Conservation (phyloP, 2,113 vertebrate species). For the Acrocephalus arundinaceus region DNA sequence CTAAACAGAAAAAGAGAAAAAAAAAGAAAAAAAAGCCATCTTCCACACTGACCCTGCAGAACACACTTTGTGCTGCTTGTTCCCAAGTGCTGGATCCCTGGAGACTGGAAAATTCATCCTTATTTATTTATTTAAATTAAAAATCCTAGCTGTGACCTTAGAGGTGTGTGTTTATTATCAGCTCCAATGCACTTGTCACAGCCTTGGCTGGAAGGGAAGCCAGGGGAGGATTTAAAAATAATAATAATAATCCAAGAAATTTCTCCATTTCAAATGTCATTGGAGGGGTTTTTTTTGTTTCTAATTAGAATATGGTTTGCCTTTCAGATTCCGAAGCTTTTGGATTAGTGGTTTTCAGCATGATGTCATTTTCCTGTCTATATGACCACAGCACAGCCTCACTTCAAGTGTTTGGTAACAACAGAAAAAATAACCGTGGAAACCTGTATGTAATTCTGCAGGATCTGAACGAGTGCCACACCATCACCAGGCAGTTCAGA, state of each 20-base stretch:
- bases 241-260: constrained; percentile 49
- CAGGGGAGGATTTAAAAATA: constrained; percentile 51
- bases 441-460: constrained; percentile 37
- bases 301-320: constrained; percentile 67
- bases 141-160: constrained; percentile 68
- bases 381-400: constrained; percentile 67
- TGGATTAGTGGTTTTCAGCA: constrained; percentile 71
- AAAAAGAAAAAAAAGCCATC: neutral
- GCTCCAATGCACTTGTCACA: constrained; percentile 75
- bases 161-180: constrained; percentile 76
- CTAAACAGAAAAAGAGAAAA: neutral
- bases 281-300: constrained; percentile 32
- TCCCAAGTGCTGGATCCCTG: constrained; percentile 38
- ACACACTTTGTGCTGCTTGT: neutral
- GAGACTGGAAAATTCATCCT: constrained; percentile 59
- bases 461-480: constrained; percentile 55
- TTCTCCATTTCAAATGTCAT: constrained; percentile 51
- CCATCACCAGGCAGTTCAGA: constrained; percentile 34
- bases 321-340: constrained; percentile 72
- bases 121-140: constrained; percentile 66
- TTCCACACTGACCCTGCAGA: neutral
- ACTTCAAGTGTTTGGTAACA: constrained; percentile 72
- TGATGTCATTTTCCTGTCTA: constrained; percentile 75
- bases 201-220: constrained; percentile 64
- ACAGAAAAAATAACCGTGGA: constrained; percentile 75